Percentiles rank a stretch among this genome's conserved stretches.
Conservation (phyloP, 35 echinoderm and acorn worm species). For the Ptychodera flava region DNA sequence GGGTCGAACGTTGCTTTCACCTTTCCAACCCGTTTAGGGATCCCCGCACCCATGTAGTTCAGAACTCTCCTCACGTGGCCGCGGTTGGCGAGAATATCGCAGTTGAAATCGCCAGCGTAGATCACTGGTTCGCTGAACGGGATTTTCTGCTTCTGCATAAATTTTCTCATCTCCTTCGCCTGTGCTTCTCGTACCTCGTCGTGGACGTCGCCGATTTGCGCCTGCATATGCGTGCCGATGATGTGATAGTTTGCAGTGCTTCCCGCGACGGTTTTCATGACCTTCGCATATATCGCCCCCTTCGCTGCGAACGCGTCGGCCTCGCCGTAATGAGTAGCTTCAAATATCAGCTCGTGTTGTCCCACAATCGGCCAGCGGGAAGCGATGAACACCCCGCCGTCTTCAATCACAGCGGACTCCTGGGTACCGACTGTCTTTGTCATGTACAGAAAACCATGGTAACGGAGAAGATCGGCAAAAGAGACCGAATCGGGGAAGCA, state of each 20-base stretch:
- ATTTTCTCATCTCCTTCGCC: conserved; percentile 42
- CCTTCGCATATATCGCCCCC: conserved; percentile 42
- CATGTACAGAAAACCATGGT: conserved; percentile 37
- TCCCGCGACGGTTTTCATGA: conserved; percentile 33
- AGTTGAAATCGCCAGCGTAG: conserved; percentile 63
- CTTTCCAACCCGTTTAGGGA: not conserved
- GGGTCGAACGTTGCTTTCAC: not conserved
- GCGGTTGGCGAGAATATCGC: not conserved
- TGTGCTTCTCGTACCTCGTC: conserved; percentile 28
- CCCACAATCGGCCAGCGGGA: conserved; percentile 37
- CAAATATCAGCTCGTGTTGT: conserved; percentile 13
- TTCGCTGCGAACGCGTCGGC: conserved; percentile 28
- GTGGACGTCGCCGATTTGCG: conserved; percentile 22
- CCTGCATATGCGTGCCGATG: conserved; percentile 70
- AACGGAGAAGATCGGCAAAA: conserved; percentile 17
- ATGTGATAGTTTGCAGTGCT: conserved; percentile 27
- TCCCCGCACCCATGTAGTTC: not conserved
- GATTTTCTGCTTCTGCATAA: conserved; percentile 42
- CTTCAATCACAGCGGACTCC: conserved; percentile 16
- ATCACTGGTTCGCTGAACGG: conserved; percentile 49
- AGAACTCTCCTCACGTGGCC: not conserved
- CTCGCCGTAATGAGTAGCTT: not conserved
- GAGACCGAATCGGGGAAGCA: conserved; percentile 19
- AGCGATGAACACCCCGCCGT: conserved; percentile 47
- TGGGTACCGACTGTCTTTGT: conserved; percentile 31